Evolutionary conservation across 2,888 invertebrate species (phyloP), one percentile per base, ranked within the genome.

Genomic region (Parapristionchus giblindavisi): DNA sequence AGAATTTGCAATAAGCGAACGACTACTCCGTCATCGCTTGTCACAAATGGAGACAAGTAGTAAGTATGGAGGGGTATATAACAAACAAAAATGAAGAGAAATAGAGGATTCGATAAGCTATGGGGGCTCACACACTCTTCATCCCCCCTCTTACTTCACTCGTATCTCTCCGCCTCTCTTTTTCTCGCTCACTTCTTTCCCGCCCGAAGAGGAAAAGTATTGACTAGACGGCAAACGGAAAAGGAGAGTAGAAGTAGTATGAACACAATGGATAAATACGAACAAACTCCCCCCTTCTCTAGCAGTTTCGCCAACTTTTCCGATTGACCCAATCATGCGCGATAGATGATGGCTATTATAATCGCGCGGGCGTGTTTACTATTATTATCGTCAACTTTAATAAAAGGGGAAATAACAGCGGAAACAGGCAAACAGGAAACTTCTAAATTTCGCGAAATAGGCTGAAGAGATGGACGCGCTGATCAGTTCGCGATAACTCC

Each of bases 61-160:
- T n/a, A n/a, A 11, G 73, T 56, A 76, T 32, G 40, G 24, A 54
- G n/a, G 66, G 51, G 51, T 24, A 34, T 29, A 56, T 54, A 60
- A 52, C 58, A 74, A 76, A 60, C 6, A 52, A 43, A 68, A 72
- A 43, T 29, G 63, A 61, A 43, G 63, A 40, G 40, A 65, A 14
- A 43, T 29, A 43, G 27, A 38, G 29, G 63, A 65, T 65, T 65
- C 43, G 63, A 65, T 65, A 65, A 65, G 63, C 38, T 40, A 61
- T 61, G 61, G 61, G 40, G 61, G 34, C 68, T 68, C 68, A 58
- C 40, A 40, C 29, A 58, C 56, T 54, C 68, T 70, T 63, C 63
- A 61, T 75, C 75, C 72, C 75, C 78, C 70, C 71, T 77, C 75
- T 78, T 71, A 32, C 65, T 36, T 61, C 54, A 48, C 54, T 36